These are phyloP conservation scores for Drosophila ironensis DNA, from an alignment of 1,140 invertebrate genomes.

Conservation along the genomic window DNA sequence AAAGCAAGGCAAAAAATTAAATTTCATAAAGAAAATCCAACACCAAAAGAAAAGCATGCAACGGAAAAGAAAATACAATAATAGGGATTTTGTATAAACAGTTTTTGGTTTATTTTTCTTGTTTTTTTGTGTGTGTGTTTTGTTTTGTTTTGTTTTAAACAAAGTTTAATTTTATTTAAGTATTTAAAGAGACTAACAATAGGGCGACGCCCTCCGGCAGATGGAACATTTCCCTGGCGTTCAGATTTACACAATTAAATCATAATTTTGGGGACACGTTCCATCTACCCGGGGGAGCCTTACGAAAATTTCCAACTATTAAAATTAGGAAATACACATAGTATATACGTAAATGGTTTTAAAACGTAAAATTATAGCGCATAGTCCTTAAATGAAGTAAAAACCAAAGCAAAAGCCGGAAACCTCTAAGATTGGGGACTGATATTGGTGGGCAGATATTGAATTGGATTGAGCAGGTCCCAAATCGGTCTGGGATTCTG, in stretches of 20 bases:
- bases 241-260: constrained; percentile 36
- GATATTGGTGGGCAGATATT: constrained; percentile 14
- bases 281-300: constrained; percentile 12
- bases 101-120: constrained; percentile 63
- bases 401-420: constrained; percentile 5
- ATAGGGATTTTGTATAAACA: constrained; percentile 27
- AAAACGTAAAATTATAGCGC: constrained; percentile 34
- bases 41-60: constrained; percentile 30
- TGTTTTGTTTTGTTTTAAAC: constrained; percentile 56
- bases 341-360: constrained; percentile 15
- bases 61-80: constrained; percentile 45
- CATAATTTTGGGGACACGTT: constrained; percentile 16
- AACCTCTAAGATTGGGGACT: background rate
- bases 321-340: constrained; percentile 67
- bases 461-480: constrained; percentile 12
- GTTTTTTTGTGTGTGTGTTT: too few species aligned
- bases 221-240: constrained; percentile 21
- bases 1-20: background rate
- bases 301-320: constrained; percentile 67
- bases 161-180: constrained; percentile 75
- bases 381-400: constrained; percentile 16
- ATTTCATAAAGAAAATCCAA: constrained; percentile 12
- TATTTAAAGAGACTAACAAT: constrained; percentile 56
- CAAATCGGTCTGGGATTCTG: background rate
- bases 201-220: constrained; percentile 13